phyloP scores from a whole-genome alignment of 1,140 invertebrate species.

The Drusus annulatus region DNA sequence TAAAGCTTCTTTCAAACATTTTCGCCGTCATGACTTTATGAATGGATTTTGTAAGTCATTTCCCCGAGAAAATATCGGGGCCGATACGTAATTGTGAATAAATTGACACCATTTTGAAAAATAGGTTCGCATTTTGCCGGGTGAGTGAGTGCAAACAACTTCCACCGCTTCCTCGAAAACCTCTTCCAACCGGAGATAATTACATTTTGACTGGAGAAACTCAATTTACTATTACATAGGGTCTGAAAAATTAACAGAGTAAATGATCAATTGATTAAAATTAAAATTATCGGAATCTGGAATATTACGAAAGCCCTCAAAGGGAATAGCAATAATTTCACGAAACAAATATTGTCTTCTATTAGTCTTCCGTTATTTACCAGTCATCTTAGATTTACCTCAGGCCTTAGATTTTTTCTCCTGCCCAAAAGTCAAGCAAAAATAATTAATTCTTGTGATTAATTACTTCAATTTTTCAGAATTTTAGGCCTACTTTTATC shows the following conservation, averaged over 20 bases:
- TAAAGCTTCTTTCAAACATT: slow-evolving; percentile 10
- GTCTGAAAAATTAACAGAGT: no score
- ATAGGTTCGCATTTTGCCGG: neutral
- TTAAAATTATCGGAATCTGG: no score
- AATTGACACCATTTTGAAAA: neutral
- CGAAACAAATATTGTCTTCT: neutral
- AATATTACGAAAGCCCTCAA: neutral
- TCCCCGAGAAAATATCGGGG: neutral
- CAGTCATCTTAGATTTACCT: neutral
- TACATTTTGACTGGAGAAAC: no score
- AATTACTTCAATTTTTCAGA: slow-evolving; percentile 17
- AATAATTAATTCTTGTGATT: slow-evolving; percentile 37
- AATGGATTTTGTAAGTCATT: slow-evolving; percentile 22
- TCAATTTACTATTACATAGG: no score
- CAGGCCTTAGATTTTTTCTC: neutral
- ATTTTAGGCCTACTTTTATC: slow-evolving; percentile 2
- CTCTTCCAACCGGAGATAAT: no score
- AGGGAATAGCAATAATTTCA: neutral
- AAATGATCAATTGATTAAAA: no score
- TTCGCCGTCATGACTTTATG: neutral
- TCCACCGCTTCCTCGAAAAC: no score
- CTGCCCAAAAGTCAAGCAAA: neutral
- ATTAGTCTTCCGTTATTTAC: neutral
- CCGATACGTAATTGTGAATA: neutral
- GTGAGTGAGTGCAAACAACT: neutral